Evolutionary conservation across 2,797 vertebrate genomes (phyloP), one percentile per base, ranked within the genome.

Genomic region (Pelobates cultripes): DNA sequence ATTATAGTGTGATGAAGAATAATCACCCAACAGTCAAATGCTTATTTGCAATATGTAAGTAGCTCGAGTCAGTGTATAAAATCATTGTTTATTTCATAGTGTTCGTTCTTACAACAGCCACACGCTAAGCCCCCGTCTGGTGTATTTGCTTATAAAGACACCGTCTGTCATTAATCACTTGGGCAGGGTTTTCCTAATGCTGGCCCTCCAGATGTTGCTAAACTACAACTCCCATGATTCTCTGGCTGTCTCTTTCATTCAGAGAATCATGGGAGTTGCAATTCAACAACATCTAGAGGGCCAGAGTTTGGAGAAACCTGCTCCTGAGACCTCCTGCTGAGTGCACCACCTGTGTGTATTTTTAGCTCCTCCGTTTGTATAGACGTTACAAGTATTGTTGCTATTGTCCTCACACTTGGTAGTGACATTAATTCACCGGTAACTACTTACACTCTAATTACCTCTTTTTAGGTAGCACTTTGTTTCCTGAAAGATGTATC

Each of bases 111-210:
- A 71, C 75, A 43, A 53, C 64, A 53, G 72, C 72, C 45, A n/a
- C 77, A 70, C 8, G 67, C 82, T 75, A 77, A 47, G 77, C 77
- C 70, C 72, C 41, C 70, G 77, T 78, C 63, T 53, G 63, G 40
- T 15, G 17, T 64, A 15, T 79, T 78, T 79, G 64, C 75, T 83
- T 84, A 79, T 63, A 75, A 66, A 75, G 57, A 79, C 77, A 79
- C 55, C 55, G 67, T 75, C 71, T 84, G 57, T 78, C 82, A 84
- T 84, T 75, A 84, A 84, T 84, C 82, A 75, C 70, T 64, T 67
- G 14, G 28, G 28, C 28, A 28, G 28, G 28, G 28, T 28, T 28
- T 28, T 28, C 28, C 28, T 1, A 28, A 28, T 2, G 28, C 28
- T 28, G 28, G 28, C 28, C 28, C 28, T 28, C 28, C 28, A 28